These are phyloP conservation scores for Pollimyrus isidori DNA, from an alignment of 2,113 vertebrate species.

Conservation along the genomic window DNA sequence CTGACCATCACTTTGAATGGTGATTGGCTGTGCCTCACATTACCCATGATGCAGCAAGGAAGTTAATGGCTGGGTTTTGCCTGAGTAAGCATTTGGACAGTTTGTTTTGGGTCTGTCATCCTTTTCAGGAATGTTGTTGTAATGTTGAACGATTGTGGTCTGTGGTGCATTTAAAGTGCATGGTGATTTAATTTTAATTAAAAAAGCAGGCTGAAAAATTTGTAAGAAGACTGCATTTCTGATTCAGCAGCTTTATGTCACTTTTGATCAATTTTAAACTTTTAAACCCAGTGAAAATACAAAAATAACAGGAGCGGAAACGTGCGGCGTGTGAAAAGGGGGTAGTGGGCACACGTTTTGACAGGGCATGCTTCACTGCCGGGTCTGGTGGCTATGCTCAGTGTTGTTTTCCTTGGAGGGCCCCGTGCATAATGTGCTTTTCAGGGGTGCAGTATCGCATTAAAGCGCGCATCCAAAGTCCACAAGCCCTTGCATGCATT, in stretches of 20 bases:
- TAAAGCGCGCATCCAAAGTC: slow-evolving; percentile 49
- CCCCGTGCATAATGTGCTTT: slow-evolving; percentile 50
- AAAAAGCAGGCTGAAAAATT: neutral
- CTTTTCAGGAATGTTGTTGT: neutral
- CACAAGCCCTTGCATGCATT: slow-evolving; percentile 32
- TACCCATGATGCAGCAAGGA: neutral
- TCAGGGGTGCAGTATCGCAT: slow-evolving; percentile 46
- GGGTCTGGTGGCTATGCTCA: slow-evolving; percentile 59
- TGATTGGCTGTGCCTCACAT: neutral
- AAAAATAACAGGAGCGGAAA: slow-evolving; percentile 37
- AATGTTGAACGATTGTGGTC: neutral
- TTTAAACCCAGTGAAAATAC: slow-evolving; percentile 4
- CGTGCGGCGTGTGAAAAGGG: slow-evolving; percentile 25
- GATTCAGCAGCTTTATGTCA: slow-evolving; percentile 22
- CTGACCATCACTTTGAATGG: neutral
- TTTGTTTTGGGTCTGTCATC: neutral
- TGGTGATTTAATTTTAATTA: neutral
- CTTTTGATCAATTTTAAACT: slow-evolving; percentile 22
- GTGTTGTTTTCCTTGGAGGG: slow-evolving; percentile 58
- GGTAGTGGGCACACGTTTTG: slow-evolving; percentile 35
- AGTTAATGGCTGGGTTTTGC: neutral
- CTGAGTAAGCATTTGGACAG: neutral
- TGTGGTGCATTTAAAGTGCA: neutral
- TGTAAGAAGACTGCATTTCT: slow-evolving; percentile 19
- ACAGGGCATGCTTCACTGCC: slow-evolving; percentile 53